Evolutionary conservation across 2,888 invertebrate genomes (phyloP).

Genomic region (Fabriciana adippe): DNA sequence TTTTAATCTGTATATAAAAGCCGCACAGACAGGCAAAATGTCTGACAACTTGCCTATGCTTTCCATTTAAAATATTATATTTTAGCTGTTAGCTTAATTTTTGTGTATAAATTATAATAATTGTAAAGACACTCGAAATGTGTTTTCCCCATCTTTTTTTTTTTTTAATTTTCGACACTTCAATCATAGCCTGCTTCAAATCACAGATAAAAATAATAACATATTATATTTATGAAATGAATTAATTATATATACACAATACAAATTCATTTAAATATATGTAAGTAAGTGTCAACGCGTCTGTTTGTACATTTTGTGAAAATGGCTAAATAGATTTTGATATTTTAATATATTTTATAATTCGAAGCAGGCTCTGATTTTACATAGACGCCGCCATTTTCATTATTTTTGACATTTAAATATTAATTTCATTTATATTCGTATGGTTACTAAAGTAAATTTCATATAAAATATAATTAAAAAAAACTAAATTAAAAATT

Average conservation of each 20-base stretch:
- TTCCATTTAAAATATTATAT: slow-evolving; percentile 1
- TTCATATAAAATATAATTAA: slow-evolving; percentile 2
- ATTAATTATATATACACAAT: neutral
- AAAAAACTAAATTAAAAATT: too few relatives aligned
- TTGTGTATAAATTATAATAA: slow-evolving; percentile 13
- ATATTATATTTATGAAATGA: slow-evolving; percentile 6
- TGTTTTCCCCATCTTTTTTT: slow-evolving; percentile 15
- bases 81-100: slow-evolving; percentile 7
- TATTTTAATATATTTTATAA: slow-evolving; percentile 1
- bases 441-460: slow-evolving; percentile 10
- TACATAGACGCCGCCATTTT: too few relatives aligned
- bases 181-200: slow-evolving; percentile 3
- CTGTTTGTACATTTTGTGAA: neutral
- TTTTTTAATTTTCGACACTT: slow-evolving; percentile 1
- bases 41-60: slow-evolving; percentile 11
- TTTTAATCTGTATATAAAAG: neutral
- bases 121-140: slow-evolving; percentile 31
- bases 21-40: slow-evolving; percentile 6
- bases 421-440: neutral
- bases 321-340: slow-evolving; percentile 5
- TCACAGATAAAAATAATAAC: neutral
- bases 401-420: neutral
- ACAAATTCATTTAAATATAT: neutral
- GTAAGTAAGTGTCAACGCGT: neutral
- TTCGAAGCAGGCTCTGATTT: slow-evolving; percentile 6